phyloP scores from a whole-genome alignment of 2,113 vertebrate genomes.

The Alligator sinensis region DNA sequence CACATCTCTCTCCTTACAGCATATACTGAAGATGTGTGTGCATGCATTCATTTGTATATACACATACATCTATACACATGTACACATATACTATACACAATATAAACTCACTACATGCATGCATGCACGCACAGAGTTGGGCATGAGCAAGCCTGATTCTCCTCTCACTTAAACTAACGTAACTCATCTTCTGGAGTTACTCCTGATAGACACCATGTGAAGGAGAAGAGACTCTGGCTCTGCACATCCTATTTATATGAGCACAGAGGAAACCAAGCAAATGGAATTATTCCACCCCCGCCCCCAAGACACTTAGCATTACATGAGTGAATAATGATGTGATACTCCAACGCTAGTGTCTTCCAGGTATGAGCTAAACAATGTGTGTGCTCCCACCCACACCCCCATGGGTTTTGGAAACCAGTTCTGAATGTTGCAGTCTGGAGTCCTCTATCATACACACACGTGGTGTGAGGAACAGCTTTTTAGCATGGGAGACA shows the following conservation, averaged over 20 bases:
- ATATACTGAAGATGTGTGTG: too few relatives aligned
- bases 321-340: not conserved
- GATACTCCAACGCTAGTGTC: too few relatives aligned
- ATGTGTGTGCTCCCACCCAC: accelerated
- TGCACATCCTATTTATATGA: not conserved
- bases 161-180: not conserved
- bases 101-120: too few relatives aligned
- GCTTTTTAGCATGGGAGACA: not conserved
- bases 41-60: not conserved
- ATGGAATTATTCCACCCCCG: not conserved
- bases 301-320: not conserved
- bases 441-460: accelerated
- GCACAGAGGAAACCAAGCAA: not conserved
- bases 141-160: not conserved
- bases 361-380: not conserved
- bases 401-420: not conserved
- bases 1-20: too few relatives aligned
- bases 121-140: too few relatives aligned
- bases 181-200: too few relatives aligned
- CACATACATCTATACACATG: too few relatives aligned
- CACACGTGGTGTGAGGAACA: not conserved
- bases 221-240: not conserved
- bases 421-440: not conserved
- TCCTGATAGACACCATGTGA: too few relatives aligned
- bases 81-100: too few relatives aligned